These are phyloP conservation scores for Morbakka virulenta DNA, from an alignment of 30 jellyfish, hydroid and myxozoan genomes.

Conservation along the genomic window DNA sequence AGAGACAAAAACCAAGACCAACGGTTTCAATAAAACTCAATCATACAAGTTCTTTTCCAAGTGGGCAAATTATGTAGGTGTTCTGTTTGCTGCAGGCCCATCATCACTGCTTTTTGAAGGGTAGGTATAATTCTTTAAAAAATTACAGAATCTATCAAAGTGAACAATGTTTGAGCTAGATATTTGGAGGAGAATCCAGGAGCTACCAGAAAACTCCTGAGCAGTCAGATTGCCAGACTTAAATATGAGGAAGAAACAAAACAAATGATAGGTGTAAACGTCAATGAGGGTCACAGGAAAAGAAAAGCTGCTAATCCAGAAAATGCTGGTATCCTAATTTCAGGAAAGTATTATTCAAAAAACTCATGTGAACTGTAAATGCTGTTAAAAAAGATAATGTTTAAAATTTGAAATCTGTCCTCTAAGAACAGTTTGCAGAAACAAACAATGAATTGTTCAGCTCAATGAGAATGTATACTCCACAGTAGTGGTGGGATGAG, in stretches of 20 bases:
- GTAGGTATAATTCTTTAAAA: neutral
- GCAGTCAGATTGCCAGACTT: slow-evolving; percentile 5
- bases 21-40: neutral
- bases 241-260: neutral
- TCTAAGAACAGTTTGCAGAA: neutral
- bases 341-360: too few relatives aligned
- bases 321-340: too few relatives aligned
- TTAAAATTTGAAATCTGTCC: too few relatives aligned
- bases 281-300: too few relatives aligned
- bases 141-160: neutral
- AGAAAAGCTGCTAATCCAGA: too few relatives aligned
- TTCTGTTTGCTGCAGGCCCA: neutral
- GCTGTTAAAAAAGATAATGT: too few relatives aligned
- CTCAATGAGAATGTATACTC: neutral
- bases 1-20: slow-evolving; percentile 4
- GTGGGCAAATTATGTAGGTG: neutral
- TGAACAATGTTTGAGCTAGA: neutral
- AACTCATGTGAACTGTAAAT: too few relatives aligned
- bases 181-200: neutral
- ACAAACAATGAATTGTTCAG: too few relatives aligned
- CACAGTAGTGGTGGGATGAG: neutral
- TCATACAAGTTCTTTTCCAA: neutral
- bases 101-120: too few relatives aligned
- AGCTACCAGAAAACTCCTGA: neutral
- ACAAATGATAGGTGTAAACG: too few relatives aligned